These are phyloP conservation scores for Graptemys geographica DNA, from an alignment of 2,797 vertebrate genomes.

Conservation along the genomic window DNA sequence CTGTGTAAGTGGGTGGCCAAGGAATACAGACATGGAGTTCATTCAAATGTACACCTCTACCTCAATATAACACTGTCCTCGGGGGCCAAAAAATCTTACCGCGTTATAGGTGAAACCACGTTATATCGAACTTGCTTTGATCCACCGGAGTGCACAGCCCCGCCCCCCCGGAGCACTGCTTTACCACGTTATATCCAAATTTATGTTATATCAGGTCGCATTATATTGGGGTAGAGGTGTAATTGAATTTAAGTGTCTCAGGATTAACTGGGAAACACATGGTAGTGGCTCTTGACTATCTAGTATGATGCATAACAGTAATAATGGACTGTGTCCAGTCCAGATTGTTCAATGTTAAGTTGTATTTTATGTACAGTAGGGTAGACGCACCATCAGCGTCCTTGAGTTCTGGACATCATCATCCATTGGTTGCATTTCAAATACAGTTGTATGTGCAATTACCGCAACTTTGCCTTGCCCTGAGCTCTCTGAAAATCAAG, in stretches of 20 bases:
- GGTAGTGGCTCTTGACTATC: background rate
- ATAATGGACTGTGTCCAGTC: fast-evolving
- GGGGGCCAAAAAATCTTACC: too few relatives aligned
- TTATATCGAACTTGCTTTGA: too few relatives aligned
- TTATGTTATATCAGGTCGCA: too few relatives aligned
- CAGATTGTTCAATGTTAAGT: background rate
- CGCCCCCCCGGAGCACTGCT: too few relatives aligned
- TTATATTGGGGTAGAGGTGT: too few relatives aligned
- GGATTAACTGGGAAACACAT: background rate
- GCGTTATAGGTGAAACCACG: too few relatives aligned
- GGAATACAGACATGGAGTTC: background rate
- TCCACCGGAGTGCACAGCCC: too few relatives aligned
- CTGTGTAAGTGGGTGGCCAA: fast-evolving
- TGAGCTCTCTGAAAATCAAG: background rate
- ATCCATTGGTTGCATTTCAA: background rate
- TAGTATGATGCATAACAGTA: background rate
- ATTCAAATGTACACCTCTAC: background rate
- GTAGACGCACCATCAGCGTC: background rate
- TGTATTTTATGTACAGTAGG: background rate
- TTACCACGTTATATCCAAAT: too few relatives aligned
- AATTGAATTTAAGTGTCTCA: background rate
- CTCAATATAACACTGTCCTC: too few relatives aligned
- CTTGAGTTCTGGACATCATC: background rate
- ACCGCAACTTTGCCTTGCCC: background rate
- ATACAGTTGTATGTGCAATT: fast-evolving